Percentiles rank a stretch among this genome's conserved stretches.
These are phyloP conservation scores for Parauchenoglanis punctatus DNA, from an alignment of 2,797 vertebrate genomes.

Conservation along the genomic window DNA sequence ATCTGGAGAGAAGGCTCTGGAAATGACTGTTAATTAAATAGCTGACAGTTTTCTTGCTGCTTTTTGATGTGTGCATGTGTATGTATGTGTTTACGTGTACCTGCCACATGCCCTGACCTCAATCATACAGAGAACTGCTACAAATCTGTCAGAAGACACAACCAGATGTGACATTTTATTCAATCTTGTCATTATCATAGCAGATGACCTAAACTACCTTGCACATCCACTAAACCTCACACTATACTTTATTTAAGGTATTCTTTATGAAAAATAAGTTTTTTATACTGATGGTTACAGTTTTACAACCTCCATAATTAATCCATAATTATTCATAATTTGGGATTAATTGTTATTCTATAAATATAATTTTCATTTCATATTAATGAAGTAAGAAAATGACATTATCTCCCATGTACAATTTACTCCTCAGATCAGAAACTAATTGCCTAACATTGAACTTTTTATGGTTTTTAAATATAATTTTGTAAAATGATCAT, in stretches of 20 bases:
- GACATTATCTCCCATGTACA: not conserved
- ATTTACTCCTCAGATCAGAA: not conserved
- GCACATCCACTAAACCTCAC: not conserved
- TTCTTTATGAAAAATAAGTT: not conserved
- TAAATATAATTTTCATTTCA: not conserved
- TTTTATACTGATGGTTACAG: not conserved
- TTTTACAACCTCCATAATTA: not conserved
- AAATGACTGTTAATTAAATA: conserved; percentile 85
- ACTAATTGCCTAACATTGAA: not conserved
- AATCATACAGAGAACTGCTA: conserved; percentile 74
- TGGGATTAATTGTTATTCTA: not conserved
- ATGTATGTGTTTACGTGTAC: conserved; percentile 64
- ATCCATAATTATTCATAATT: not conserved
- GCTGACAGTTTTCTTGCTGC: conserved; percentile 72
- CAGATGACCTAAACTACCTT: conserved; percentile 24
- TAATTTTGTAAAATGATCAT: not conserved
- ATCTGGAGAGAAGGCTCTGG: conserved; percentile 72
- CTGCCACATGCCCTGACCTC: conserved; percentile 76
- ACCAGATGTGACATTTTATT: conserved; percentile 34
- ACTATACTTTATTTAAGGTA: not conserved
- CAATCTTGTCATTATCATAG: not conserved
- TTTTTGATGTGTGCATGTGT: conserved; percentile 68
- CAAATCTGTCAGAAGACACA: conserved; percentile 82
- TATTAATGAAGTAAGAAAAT: not conserved
- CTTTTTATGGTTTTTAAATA: not conserved